Conservation (phyloP, 1,140 invertebrate genomes). For the Hydropsyche tenuis region DNA sequence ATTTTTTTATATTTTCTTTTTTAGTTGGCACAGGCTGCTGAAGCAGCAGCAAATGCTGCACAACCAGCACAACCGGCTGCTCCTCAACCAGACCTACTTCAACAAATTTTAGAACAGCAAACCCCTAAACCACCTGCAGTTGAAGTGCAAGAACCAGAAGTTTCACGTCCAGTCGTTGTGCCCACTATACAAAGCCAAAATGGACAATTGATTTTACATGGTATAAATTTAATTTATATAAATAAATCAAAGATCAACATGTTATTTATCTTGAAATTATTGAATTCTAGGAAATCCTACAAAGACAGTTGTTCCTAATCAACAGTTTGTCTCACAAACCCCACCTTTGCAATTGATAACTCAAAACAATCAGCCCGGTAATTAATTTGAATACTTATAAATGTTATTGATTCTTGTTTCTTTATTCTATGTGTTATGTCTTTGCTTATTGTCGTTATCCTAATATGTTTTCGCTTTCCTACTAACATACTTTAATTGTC, state of each 20-base stretch:
- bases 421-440: neutral
- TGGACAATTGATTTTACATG: constrained; percentile 60
- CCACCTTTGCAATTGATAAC: constrained; percentile 45
- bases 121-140: constrained; percentile 48
- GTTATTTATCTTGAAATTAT: too few species aligned
- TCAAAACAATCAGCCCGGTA: constrained; percentile 42
- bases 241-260: too few species aligned
- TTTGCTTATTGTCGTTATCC: neutral
- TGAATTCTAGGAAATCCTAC: constrained; percentile 17
- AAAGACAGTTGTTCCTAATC: constrained; percentile 24
- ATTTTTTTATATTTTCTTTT: neutral
- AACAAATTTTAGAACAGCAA: neutral
- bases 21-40: neutral
- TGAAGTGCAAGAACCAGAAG: constrained; percentile 55
- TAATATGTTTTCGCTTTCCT: constrained; percentile 12
- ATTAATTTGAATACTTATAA: constrained; percentile 1
- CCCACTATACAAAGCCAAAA: constrained; percentile 51
- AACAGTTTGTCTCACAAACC: constrained; percentile 34
- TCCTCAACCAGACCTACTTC: neutral
- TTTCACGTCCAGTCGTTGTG: constrained; percentile 42
- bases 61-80: neutral
- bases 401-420: neutral
- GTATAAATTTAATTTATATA: constrained; percentile 42
- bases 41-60: neutral
- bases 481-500: neutral